Evolutionary conservation across 1,140 invertebrate species (phyloP), one percentile per base, ranked within the genome.

Genomic region (Schlechtendalia chinensis): DNA sequence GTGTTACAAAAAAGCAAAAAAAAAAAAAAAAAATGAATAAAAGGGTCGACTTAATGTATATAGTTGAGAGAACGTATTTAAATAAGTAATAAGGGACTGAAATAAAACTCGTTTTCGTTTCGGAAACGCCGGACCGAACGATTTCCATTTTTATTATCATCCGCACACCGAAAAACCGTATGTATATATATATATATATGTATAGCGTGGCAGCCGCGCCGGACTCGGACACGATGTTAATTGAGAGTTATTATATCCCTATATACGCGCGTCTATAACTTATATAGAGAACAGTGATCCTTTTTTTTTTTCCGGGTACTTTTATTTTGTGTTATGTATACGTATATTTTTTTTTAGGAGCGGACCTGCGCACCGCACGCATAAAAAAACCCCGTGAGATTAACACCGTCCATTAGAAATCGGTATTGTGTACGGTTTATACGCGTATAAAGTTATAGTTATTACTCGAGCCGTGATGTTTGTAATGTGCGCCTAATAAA

Each of bases 21-120:
- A 39, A 8, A 8, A 39, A 8, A 39, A 39, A 39, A 39, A 39
- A 39, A 39, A 39, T 39, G 8, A 39, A 39, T 19, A 63, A 58
- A 65, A 65, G 61, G 61, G 61, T 65, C 16, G 1, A 16, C 16
- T 5, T n/a, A 8, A 39, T 11, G 27, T 5, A 12, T n/a, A 39
- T 19, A 29, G 19, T 65, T 65, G 3, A 32, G 11, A 19, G 3
- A 39, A 65, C 29, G 61, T 19, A 32, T 63, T 63, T 1, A 19
- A 63, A 8, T 1, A 19, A 63, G 2, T 5, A 5, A 32, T 17
- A 65, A 65, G 29, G 61, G 61, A 65, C 17, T 14, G 24, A 65
- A 32, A 10, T 39, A 39, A 65, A 65, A 65, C 61, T 27, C 61
- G 29, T 65, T 65, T 39, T 27, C 61, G 29, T 65, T 65, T 39